A percentile compares a stretch with the other conserved stretches of the same genome.
Conservation (phyloP, 2,888 invertebrate species). For the Diaprepes abbreviatus region DNA sequence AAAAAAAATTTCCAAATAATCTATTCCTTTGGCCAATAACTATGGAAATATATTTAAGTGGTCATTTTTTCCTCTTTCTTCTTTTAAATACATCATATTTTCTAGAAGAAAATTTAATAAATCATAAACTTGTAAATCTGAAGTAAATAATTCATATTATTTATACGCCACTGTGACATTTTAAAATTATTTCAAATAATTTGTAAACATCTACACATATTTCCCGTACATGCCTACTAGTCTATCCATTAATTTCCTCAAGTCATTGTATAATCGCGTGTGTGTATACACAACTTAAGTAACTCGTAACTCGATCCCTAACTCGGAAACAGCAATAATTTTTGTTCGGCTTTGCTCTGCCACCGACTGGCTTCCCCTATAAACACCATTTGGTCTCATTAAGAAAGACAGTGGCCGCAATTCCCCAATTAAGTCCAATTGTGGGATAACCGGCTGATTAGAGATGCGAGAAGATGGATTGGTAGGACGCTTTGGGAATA, state of each 20-base stretch:
- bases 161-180: too few species aligned
- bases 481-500: conserved; percentile 41
- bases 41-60: too few species aligned
- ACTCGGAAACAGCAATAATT: conserved; percentile 42
- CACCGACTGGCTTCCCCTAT: conserved; percentile 40
- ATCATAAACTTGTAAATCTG: too few species aligned
- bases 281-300: not conserved
- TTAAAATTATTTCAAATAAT: too few species aligned
- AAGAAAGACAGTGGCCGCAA: conserved; percentile 50
- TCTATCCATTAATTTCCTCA: not conserved
- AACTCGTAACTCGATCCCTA: conserved; percentile 7
- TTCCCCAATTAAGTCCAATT: conserved; percentile 52
- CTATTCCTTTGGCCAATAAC: too few species aligned
- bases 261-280: not conserved
- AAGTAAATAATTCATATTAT: too few species aligned
- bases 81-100: too few species aligned
- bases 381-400: conserved; percentile 50
- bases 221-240: not conserved
- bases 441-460: conserved; percentile 52
- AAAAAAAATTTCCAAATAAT: too few species aligned
- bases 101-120: too few species aligned
- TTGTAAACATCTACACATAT: too few species aligned
- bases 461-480: conserved; percentile 50
- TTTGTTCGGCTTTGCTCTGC: conserved; percentile 44
- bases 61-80: too few species aligned